phyloP scores from a whole-genome alignment of 2,113 vertebrate species.

The Amblyopsis rosae region DNA sequence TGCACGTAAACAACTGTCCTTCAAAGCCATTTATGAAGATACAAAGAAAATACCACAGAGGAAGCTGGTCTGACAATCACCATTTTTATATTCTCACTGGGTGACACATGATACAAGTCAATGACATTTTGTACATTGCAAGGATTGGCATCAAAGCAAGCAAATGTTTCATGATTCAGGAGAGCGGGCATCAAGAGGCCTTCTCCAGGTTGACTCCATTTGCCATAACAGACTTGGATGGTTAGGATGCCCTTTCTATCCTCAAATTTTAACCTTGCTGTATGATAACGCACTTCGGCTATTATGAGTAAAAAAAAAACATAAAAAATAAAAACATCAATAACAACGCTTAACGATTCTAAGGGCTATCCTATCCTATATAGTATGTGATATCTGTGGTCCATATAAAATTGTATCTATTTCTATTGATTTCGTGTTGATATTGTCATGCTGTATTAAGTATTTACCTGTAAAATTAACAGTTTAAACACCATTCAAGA shows the following conservation, averaged over 20 bases:
- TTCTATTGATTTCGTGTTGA: constrained; percentile 78
- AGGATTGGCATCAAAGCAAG: constrained; percentile 55
- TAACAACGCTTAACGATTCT: constrained; percentile 80
- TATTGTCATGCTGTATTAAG: constrained; percentile 75
- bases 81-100: constrained; percentile 61
- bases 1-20: constrained; percentile 73
- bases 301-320: constrained; percentile 46
- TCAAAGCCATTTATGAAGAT: constrained; percentile 74
- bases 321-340: constrained; percentile 54
- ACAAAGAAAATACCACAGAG: constrained; percentile 68
- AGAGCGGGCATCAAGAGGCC: constrained; percentile 48
- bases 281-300: constrained; percentile 72
- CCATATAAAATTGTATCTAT: constrained; percentile 75
- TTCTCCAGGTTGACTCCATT: constrained; percentile 44
- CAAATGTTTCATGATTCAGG: constrained; percentile 47
- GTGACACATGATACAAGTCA: constrained; percentile 62
- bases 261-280: constrained; percentile 67
- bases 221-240: constrained; percentile 54
- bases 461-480: constrained; percentile 72
- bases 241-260: constrained; percentile 58
- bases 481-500: constrained; percentile 67
- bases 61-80: constrained; percentile 80
- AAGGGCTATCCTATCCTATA: constrained; percentile 82
- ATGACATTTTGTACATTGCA: constrained; percentile 70
- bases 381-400: constrained; percentile 80